These are phyloP conservation scores for Pogoniulus pusillus DNA, from an alignment of 2,797 vertebrate species.

Conservation along the genomic window DNA sequence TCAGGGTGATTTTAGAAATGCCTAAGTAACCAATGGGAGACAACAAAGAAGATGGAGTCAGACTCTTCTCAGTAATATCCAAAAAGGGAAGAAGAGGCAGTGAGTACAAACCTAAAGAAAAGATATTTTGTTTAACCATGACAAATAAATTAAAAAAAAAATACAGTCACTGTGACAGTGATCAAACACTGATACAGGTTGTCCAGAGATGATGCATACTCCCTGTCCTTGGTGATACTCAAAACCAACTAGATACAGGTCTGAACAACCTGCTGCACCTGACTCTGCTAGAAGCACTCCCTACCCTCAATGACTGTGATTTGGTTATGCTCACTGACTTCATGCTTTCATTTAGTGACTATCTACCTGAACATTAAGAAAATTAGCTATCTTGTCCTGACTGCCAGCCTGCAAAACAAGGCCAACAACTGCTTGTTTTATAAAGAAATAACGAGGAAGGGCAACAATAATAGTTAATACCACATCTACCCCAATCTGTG, in stretches of 20 bases:
- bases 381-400: not conserved
- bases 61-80: no score
- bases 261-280: not conserved
- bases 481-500: not conserved
- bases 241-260: not conserved
- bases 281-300: not conserved
- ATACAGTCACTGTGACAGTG: not conserved
- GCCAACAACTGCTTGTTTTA: not conserved
- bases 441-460: not conserved
- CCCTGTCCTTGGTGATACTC: not conserved
- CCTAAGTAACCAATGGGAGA: no score
- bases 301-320: not conserved
- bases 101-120: no score
- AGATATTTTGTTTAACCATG: fast-evolving
- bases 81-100: no score
- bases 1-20: not conserved
- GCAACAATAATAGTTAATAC: not conserved
- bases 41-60: no score
- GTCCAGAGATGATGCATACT: not conserved
- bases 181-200: not conserved
- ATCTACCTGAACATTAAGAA: not conserved
- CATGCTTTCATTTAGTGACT: not conserved
- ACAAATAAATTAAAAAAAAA: not conserved
- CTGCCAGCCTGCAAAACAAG: not conserved
- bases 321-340: not conserved